phyloP scores from a whole-genome alignment of 2,888 invertebrate genomes.

The Anoncus sp. region DNA sequence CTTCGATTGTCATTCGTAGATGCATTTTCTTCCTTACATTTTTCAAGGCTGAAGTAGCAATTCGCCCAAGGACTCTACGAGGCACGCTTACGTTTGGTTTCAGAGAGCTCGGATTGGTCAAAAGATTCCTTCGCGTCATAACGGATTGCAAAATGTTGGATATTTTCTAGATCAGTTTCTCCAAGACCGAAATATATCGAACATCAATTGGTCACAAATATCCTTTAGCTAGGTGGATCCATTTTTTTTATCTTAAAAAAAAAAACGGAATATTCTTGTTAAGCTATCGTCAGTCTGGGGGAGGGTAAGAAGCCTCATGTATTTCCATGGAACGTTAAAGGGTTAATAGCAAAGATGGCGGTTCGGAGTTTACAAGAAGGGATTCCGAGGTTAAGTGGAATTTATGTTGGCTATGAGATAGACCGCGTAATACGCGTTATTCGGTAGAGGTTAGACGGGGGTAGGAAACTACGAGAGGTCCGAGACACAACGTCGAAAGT shows the following conservation, averaged over 20 bases:
- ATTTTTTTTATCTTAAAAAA: not conserved
- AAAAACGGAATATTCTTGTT: not conserved
- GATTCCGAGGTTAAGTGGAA: slow-evolving; percentile 59
- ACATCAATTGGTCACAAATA: not conserved
- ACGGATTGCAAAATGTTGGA: not conserved
- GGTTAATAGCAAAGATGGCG: slow-evolving; percentile 53
- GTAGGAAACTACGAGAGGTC: slow-evolving; percentile 27
- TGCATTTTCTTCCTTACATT: slow-evolving; percentile 13
- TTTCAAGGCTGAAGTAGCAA: slow-evolving; percentile 40
- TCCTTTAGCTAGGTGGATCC: not conserved
- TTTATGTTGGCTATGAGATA: slow-evolving; percentile 59
- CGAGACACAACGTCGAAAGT: slow-evolving; percentile 57
- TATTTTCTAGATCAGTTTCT: not conserved
- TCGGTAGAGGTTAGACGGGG: slow-evolving; percentile 30
- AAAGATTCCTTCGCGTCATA: not conserved
- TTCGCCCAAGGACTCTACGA: slow-evolving; percentile 30
- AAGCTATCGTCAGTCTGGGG: not conserved
- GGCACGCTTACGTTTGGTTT: slow-evolving; percentile 38
- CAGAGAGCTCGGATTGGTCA: not conserved
- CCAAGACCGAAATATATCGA: not conserved
- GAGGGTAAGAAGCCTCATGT: slow-evolving; percentile 15
- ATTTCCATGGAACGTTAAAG: slow-evolving; percentile 49
- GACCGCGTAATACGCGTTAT: slow-evolving; percentile 51
- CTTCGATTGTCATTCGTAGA: slow-evolving; percentile 7
- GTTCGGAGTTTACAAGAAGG: slow-evolving; percentile 43